These are phyloP conservation scores for Megaleporinus macrocephalus DNA, from an alignment of 2,113 vertebrate genomes.

Conservation along the genomic window DNA sequence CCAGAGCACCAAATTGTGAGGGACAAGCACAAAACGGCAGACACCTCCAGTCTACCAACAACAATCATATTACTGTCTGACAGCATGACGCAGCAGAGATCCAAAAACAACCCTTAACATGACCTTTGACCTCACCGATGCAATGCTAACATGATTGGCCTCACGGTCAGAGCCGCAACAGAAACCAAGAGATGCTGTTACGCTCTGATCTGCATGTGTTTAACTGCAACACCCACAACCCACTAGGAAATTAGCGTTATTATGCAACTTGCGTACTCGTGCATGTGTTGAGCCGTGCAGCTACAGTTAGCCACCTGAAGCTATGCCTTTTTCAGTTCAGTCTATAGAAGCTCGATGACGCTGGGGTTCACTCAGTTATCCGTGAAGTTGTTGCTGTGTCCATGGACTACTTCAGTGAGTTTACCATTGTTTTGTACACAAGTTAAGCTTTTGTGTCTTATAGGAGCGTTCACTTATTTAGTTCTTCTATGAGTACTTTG, in stretches of 20 bases:
- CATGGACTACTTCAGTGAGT: conserved; percentile 23
- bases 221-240: conserved; percentile 27
- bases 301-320: not conserved
- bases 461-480: conserved; percentile 15
- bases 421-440: conserved; percentile 41
- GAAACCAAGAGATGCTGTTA: not conserved
- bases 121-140: conserved; percentile 11
- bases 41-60: conserved; percentile 26
- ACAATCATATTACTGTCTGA: conserved; percentile 7
- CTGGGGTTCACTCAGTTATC: conserved; percentile 4
- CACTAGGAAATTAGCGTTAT: conserved; percentile 31
- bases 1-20: conserved; percentile 37
- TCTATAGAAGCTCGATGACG: conserved; percentile 4
- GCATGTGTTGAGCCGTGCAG: conserved; percentile 33
- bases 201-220: conserved; percentile 43
- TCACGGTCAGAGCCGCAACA: not conserved
- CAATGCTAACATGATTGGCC: not conserved
- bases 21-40: conserved; percentile 48
- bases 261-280: conserved; percentile 50
- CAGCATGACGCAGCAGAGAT: conserved; percentile 21
- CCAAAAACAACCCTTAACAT: not conserved
- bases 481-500: conserved; percentile 37
- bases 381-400: conserved; percentile 30
- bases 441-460: conserved; percentile 31
- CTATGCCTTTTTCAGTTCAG: conserved; percentile 17